These are phyloP conservation scores for Diorhabda carinulata DNA, from an alignment of 1,140 invertebrate genomes.

Conservation along the genomic window DNA sequence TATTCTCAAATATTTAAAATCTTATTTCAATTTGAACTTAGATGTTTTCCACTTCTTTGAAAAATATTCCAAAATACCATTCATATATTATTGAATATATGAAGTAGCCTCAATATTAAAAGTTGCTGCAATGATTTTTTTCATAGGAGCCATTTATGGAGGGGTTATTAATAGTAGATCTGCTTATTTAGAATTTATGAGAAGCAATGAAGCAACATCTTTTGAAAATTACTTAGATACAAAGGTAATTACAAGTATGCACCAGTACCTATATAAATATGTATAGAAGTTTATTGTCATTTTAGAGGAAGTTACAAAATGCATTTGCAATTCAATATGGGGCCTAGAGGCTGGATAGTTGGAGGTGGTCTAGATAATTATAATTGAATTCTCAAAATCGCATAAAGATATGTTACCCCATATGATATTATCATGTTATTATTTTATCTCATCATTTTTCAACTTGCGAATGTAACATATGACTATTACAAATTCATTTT, in stretches of 20 bases:
- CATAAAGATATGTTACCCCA: neutral
- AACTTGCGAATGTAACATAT: too few species aligned
- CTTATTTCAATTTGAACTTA: too few species aligned
- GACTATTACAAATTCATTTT: too few species aligned
- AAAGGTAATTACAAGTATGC: conserved; percentile 58
- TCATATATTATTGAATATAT: too few species aligned
- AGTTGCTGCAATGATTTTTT: conserved; percentile 51
- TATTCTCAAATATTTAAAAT: too few species aligned
- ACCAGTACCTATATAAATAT: conserved; percentile 7
- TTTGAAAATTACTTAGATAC: conserved; percentile 65
- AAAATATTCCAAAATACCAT: conserved; percentile 8
- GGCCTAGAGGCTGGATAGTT: conserved; percentile 59
- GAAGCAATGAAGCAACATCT: conserved; percentile 66
- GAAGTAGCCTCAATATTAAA: conserved; percentile 59
- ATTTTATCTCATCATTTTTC: too few species aligned
- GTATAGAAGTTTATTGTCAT: conserved; percentile 23
- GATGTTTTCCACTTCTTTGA: too few species aligned
- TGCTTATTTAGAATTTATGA: conserved; percentile 65
- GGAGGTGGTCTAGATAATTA: conserved; percentile 56
- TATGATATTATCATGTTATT: neutral
- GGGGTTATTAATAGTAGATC: conserved; percentile 56
- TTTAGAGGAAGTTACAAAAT: conserved; percentile 63
- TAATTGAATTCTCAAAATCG: too few species aligned
- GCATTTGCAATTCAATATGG: conserved; percentile 58
- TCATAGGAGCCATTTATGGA: conserved; percentile 60